Evolutionary conservation across 53 echinoderm and acorn worm species (phyloP), one percentile per base, ranked within the genome.

Genomic region (Pentamera pediparva): DNA sequence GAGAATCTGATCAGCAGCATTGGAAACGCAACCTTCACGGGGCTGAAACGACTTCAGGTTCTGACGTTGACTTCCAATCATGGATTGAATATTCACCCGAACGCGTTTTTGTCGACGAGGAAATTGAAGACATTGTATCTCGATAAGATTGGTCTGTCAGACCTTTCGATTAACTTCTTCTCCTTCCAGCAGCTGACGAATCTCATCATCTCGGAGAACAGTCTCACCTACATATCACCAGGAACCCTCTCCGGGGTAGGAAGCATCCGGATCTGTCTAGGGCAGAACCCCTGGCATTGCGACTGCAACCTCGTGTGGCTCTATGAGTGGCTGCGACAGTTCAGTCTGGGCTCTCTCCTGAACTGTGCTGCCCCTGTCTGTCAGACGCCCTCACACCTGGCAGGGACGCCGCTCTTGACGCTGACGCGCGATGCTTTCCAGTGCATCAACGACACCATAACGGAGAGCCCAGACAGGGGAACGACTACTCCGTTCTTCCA

Each of bases 251-350:
- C 73, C 6, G 73, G 73, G 4, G 73, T 54, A 36, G 73, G 73
- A 21, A 72, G 73, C 55, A 72, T 72, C 4, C 51, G 73, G 19
- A 54, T 72, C 30, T 72, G 73, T 17, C 51, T 72, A 5, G 73
- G 73, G 32, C 39, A 72, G 52, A 72, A 72, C 54, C 73, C 73
- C n/a, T 72, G 73, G 73, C 73, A 54, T 19, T 72, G 73, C 36
- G 73, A 72, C 55, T 72, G 73, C 18, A 72, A 72, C 20, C 18
- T 72, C 22, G 10, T 72, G 9, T 72, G 73, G 73, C 30, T 72
- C 13, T 54, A 72, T 27, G 73, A 72, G 37, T 72, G 73, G 73
- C 55, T 72, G 1, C 34, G 20, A 32, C 73, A 72, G 27, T 72
- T 72, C 37, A 72, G 73, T 49, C 55, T 72, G 10, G 73, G 73